phyloP scores from a whole-genome alignment of 2,888 invertebrate species.

The Anorthoa munda region DNA sequence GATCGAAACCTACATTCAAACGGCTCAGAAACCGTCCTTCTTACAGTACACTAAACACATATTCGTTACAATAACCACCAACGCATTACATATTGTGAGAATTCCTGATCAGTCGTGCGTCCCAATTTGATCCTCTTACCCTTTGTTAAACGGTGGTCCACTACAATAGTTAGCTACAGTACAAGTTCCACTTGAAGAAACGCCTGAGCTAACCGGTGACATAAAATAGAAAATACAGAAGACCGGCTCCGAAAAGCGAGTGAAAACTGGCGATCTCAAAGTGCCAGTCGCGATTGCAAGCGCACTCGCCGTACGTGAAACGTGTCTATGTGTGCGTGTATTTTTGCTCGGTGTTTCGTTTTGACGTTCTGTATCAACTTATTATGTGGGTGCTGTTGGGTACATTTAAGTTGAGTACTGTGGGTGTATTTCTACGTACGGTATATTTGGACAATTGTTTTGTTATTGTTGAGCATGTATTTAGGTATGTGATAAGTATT shows the following conservation, averaged over 20 bases:
- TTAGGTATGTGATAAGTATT: constrained; percentile 15
- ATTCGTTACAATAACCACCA: background rate
- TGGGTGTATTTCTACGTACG: background rate
- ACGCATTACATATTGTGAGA: constrained; percentile 22
- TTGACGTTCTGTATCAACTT: background rate
- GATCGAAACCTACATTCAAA: background rate
- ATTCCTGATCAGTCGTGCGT: constrained; percentile 43
- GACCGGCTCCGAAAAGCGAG: rapidly evolving
- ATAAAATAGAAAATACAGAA: background rate
- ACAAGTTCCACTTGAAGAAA: constrained; percentile 52
- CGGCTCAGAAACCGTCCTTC: background rate
- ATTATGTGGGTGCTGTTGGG: background rate
- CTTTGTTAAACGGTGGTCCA: constrained; percentile 49
- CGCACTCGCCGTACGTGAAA: too few species aligned
- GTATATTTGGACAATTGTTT: constrained; percentile 24
- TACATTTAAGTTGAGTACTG: constrained; percentile 27
- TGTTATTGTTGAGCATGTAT: constrained; percentile 20
- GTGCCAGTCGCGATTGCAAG: too few species aligned
- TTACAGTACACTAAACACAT: constrained; percentile 24
- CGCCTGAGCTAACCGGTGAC: constrained; percentile 14
- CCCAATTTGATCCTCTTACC: constrained; percentile 51
- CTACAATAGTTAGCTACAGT: constrained; percentile 38
- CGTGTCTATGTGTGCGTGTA: too few species aligned
- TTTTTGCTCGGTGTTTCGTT: background rate
- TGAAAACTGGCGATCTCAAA: background rate